phyloP scores from a whole-genome alignment of 1,140 invertebrate species.

The Orchestia grillus region DNA sequence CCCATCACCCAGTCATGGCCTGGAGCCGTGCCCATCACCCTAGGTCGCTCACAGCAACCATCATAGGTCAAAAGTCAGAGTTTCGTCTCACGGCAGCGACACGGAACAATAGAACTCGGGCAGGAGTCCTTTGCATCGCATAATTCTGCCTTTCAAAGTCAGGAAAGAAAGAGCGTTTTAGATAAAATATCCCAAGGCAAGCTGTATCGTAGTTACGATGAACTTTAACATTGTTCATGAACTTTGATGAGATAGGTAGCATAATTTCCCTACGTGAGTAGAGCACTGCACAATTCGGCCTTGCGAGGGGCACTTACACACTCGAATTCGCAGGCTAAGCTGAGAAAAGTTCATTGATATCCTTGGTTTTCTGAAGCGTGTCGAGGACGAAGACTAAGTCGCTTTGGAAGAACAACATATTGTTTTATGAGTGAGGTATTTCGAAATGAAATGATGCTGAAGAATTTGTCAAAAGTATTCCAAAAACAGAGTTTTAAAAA shows the following conservation, averaged over 20 bases:
- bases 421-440: background rate
- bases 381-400: too few relatives aligned
- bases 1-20: background rate
- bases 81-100: background rate
- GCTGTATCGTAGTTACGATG: background rate
- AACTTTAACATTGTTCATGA: background rate
- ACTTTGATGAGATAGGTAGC: background rate
- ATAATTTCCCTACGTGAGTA: background rate
- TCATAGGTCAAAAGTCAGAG: background rate
- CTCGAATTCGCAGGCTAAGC: background rate
- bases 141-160: background rate
- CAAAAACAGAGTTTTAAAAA: background rate
- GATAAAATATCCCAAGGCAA: conserved; percentile 22
- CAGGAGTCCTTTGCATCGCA: background rate
- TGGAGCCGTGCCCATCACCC: background rate
- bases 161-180: background rate
- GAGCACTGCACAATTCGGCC: background rate
- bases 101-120: conserved; percentile 1
- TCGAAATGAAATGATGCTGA: background rate
- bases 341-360: background rate
- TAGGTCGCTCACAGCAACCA: background rate
- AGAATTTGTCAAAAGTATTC: background rate
- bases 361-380: background rate
- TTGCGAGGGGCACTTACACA: background rate
- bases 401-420: too few relatives aligned